Percentiles rank a stretch among this genome's conserved stretches.
Evolutionary conservation across 2,113 vertebrate genomes (phyloP).

Genomic region (Ammodytes marinus): DNA sequence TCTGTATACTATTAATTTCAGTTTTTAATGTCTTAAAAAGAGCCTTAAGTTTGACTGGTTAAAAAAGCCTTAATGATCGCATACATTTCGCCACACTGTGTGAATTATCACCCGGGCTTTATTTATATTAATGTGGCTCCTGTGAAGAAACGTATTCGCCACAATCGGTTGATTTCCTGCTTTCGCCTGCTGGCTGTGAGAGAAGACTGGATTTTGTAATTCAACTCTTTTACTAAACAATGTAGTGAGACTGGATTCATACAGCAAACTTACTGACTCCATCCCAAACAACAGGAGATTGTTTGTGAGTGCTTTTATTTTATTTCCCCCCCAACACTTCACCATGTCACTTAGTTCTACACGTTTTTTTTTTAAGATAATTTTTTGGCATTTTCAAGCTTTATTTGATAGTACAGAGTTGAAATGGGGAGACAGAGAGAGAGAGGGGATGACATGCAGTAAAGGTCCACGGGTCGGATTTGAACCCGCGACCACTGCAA

Average conservation of each 20-base stretch:
- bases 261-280: constrained; percentile 1
- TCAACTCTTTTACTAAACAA: neutral
- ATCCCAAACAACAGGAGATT: constrained; percentile 1
- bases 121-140: constrained; percentile 27
- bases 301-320: neutral
- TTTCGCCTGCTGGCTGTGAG: neutral
- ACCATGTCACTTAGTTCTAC: too few species aligned
- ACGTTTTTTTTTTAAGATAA: too few species aligned
- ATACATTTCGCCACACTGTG: neutral
- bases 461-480: too few species aligned
- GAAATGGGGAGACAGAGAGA: too few species aligned
- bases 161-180: neutral
- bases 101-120: constrained; percentile 10
- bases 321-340: too few species aligned
- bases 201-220: constrained; percentile 23
- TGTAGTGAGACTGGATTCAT: constrained; percentile 7
- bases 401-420: too few species aligned
- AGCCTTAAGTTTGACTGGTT: constrained; percentile 24
- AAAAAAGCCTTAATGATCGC: constrained; percentile 10
- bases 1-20: constrained; percentile 16
- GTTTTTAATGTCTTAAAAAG: constrained; percentile 21
- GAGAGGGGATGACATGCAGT: too few species aligned
- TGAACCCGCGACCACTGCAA: too few species aligned
- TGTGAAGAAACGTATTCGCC: constrained; percentile 6
- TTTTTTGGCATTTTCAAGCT: too few species aligned